These are phyloP conservation scores for Diachrysia chrysitis DNA, from an alignment of 2,888 invertebrate genomes.

Conservation along the genomic window DNA sequence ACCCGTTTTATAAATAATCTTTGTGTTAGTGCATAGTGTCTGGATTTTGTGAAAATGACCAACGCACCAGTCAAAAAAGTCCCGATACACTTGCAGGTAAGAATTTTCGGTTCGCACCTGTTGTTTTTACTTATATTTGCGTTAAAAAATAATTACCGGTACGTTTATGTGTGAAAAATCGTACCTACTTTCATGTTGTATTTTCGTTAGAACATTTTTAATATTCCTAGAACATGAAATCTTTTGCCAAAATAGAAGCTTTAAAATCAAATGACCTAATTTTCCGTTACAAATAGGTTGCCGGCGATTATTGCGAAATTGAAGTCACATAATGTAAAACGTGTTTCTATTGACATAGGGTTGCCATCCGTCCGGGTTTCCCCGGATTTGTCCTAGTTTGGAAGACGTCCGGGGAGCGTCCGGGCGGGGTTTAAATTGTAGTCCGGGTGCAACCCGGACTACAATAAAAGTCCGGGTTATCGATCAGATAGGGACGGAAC, in stretches of 20 bases:
- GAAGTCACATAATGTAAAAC: conserved; percentile 7
- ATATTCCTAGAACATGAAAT: conserved; percentile 8
- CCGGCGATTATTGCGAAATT: conserved; percentile 39
- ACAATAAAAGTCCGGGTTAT: no score
- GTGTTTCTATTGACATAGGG: background rate
- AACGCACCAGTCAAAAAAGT: conserved; percentile 97
- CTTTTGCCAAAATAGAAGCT: conserved; percentile 45
- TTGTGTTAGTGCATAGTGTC: conserved; percentile 80
- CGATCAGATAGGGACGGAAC: no score
- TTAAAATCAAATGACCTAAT: conserved; percentile 68
- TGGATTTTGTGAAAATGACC: conserved; percentile 86
- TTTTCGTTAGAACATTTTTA: conserved; percentile 14
- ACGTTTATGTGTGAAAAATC: conserved; percentile 18
- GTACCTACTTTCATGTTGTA: conserved; percentile 10
- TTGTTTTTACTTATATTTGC: conserved; percentile 69
- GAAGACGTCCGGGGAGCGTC: no score
- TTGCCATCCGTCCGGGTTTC: no score
- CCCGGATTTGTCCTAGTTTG: no score
- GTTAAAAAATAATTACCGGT: conserved; percentile 22
- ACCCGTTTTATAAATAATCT: conserved; percentile 79
- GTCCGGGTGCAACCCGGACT: no score
- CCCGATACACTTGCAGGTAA: conserved; percentile 97
- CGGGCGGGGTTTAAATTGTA: no score
- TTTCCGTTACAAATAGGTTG: conserved; percentile 58
- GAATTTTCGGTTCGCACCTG: conserved; percentile 71